Base-by-base conservation (phyloP, 2,797 vertebrate genomes). In the Chloroceryle inda region DNA sequence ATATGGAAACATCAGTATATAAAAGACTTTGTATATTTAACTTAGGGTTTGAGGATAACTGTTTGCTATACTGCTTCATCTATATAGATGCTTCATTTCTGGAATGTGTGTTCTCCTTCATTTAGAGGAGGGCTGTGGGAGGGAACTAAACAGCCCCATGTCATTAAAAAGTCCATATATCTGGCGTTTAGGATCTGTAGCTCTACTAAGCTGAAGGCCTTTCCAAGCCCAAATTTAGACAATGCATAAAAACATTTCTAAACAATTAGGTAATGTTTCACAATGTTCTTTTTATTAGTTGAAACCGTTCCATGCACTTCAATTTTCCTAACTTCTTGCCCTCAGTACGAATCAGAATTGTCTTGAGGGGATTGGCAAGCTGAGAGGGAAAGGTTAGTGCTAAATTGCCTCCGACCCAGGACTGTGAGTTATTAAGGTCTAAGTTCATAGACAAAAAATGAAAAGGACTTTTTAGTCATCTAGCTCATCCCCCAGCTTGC, bases 191-290 rank as follows among this genome's bases (percentile, higher is more conserved):
- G 83, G 45, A 82, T 94, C 63, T 96, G 75, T 94, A 95, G 85
- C 87, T 97, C 78, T 94, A 13, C 76, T 89, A 96, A 97, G 89
- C 95, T 94, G 85, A 80, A 94, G 91, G 89, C 78, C 92, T 97
- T 93, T 94, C 96, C 84, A 97, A 96, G 94, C 79, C 96, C 96
- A 96, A 92, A 97, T 97, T 98, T 98, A 97, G 97, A 98, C 96
- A 97, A 96, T 96, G 89, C 93, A 64, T 97, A 94, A 96, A 97
- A 97, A 86, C 96, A 97, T 98, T 97, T 92, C 97, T 97, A 90
- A 98, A 94, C 97, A 98, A 96, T 97, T 98, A 98, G 97, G 98
- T 98, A 97, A 98, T 97, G 97, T 97, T 98, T 97, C 96, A 94
- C 68, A 85, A 62, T 97, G 96, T 97, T 97, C 95, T 95, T 96